Base-by-base conservation (phyloP, 2,888 invertebrate genomes). In the Linnaemya vulpina region DNA sequence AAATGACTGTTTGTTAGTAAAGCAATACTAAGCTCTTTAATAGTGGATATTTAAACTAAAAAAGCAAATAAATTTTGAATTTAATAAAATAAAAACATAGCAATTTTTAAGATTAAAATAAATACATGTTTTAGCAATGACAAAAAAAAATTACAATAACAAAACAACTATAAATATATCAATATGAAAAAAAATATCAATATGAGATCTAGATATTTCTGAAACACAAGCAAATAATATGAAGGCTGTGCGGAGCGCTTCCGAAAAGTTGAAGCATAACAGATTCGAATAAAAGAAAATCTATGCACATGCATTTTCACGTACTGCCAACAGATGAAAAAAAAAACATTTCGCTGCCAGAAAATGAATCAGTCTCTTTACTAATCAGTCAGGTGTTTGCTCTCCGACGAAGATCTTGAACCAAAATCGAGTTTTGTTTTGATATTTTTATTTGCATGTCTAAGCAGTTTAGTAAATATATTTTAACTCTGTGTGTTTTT, bases 331-430 rank as follows among this genome's bases (percentile, higher is more conserved):
- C 10, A 43, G 55, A 25, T 71, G 13, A 55, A 30, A 71, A 43
- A 65, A 30, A 11, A 30, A 20, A 49, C 4, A 7, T 17, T 10
- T 46, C 53, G 35, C 62, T 67, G 15, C 35, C 17, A 60, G 13
- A 46, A 25, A 55, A 2, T 25, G 30, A 58, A 1, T 58, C 11
- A 67, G 10, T 58, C 38, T 15, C 53, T 53, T 15, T 30, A 35
- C n/a, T 35, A 35, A 35, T 67, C 20, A 77, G 53, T 22, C 22
- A 20, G 63, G 2, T 43, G 15, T 7, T 63, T 22, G 30, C 38
- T 35, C 46, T 15, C 40, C n/a, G 74, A 51, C 43, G 40, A 85
- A 75, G 75, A 82, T 82, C 82, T 82, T 74, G 38, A 75, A 78
- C 53, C 71, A 68, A 77, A 58, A 75, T 75, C 65, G 15, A 46